phyloP scores from a whole-genome alignment of 2,888 invertebrate genomes.

The Drosophila mimica region DNA sequence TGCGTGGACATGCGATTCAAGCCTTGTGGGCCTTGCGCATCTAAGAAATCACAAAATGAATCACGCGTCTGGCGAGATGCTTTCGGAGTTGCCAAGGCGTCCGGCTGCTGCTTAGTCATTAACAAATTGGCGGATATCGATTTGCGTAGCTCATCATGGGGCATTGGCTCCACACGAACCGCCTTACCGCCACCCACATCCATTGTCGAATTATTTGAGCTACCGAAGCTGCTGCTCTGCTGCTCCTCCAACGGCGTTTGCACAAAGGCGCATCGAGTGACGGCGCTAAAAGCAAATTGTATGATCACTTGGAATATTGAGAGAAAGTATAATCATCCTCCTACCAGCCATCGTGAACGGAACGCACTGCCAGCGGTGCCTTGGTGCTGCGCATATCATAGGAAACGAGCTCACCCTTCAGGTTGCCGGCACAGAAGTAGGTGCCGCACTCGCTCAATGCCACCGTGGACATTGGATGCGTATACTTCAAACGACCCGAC shows the following conservation, averaged over 20 bases:
- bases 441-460: conserved; percentile 83
- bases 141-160: conserved; percentile 63
- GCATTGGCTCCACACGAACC: conserved; percentile 35
- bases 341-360: conserved; percentile 75
- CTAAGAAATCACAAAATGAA: conserved; percentile 83
- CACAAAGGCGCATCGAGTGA: conserved; percentile 81
- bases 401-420: conserved; percentile 84
- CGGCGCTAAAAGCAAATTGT: conserved; percentile 43
- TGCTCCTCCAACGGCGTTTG: conserved; percentile 68
- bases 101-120: conserved; percentile 36
- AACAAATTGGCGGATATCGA: conserved; percentile 56
- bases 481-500: conserved; percentile 65
- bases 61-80: conserved; percentile 68
- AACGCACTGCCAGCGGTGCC: conserved; percentile 67
- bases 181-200: conserved; percentile 22
- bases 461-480: conserved; percentile 82
- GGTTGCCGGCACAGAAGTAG: conserved; percentile 83
- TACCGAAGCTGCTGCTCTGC: conserved; percentile 63
- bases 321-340: background rate
- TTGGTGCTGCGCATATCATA: conserved; percentile 83
- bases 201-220: conserved; percentile 49
- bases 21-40: conserved; percentile 62
- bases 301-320: background rate
- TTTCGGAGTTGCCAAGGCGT: conserved; percentile 28
- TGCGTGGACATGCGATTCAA: conserved; percentile 78